These are phyloP conservation scores for Alosa alosa DNA, from an alignment of 2,113 vertebrate genomes.

Conservation along the genomic window DNA sequence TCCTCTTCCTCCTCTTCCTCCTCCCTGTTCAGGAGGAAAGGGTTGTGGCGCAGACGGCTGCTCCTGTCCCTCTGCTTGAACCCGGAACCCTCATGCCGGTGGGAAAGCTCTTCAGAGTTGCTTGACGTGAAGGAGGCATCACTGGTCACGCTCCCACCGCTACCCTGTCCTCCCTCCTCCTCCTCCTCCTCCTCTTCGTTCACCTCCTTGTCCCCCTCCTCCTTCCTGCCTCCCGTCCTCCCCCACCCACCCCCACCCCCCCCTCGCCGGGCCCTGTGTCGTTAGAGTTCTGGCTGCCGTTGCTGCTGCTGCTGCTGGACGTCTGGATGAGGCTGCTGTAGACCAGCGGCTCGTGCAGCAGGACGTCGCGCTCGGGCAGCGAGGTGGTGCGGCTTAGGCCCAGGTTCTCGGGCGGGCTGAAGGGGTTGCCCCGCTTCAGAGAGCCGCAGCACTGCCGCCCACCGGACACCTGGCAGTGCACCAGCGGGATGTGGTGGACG, in stretches of 20 bases:
- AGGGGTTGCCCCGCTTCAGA: conserved; percentile 79
- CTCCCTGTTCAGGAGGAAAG: conserved; percentile 81
- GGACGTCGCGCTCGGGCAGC: conserved; percentile 82
- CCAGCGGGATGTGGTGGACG: conserved; percentile 95
- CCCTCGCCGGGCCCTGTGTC: conserved; percentile 43
- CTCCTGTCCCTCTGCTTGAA: conserved; percentile 61
- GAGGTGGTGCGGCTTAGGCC: conserved; percentile 77
- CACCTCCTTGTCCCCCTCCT: conserved; percentile 41
- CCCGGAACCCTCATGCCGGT: conserved; percentile 54
- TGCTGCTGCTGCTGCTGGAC: conserved; percentile 54
- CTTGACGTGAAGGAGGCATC: conserved; percentile 71
- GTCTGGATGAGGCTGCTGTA: conserved; percentile 85
- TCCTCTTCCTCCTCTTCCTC: conserved; percentile 72
- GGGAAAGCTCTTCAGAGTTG: conserved; percentile 63
- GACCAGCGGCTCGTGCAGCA: conserved; percentile 84
- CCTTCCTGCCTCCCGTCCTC: conserved; percentile 46
- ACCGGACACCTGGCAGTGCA: conserved; percentile 92
- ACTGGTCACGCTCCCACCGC: conserved; percentile 63
- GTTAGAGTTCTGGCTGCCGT: conserved; percentile 51
- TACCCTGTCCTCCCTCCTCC: conserved; percentile 47
- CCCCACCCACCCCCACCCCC: conserved; percentile 28
- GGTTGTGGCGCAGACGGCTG: conserved; percentile 79
- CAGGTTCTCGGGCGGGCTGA: conserved; percentile 81
- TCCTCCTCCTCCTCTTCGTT: conserved; percentile 51
- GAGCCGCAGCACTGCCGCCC: conserved; percentile 68